Evolutionary conservation across 53 echinoderm and acorn worm species (phyloP).

Genomic region (Paelopatides confundens): DNA sequence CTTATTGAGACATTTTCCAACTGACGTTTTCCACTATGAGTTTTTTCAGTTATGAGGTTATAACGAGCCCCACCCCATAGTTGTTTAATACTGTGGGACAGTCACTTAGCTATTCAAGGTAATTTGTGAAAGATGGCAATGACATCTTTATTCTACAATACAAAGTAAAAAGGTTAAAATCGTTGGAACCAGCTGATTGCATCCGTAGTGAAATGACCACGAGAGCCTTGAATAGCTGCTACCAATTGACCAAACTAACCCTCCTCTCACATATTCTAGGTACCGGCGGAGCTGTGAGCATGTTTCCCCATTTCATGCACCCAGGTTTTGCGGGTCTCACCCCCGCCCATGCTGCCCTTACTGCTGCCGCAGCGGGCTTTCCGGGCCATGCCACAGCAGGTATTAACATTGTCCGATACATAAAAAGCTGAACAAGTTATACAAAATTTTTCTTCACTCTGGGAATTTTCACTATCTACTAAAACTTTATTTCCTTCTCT

Average conservation of each 20-base stretch:
- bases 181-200: no score
- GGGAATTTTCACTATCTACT: conserved; percentile 22
- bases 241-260: conserved; percentile 38
- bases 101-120: no score
- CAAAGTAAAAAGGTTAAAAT: no score
- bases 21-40: no score
- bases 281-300: conserved; percentile 44
- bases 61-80: no score
- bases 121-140: no score
- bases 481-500: conserved; percentile 7
- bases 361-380: conserved; percentile 55
- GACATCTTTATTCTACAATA: no score
- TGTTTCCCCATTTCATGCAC: conserved; percentile 46
- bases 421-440: conserved; percentile 5
- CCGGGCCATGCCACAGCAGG: conserved; percentile 52
- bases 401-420: conserved; percentile 26
- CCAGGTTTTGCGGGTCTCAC: conserved; percentile 56
- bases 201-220: conserved; percentile 20
- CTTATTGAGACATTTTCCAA: no score
- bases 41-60: no score
- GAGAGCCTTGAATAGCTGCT: conserved; percentile 32
- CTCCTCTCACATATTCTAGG: conserved; percentile 16
- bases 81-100: no score
- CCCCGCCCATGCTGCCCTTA: conserved; percentile 48
- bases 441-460: conserved; percentile 14